Conservation (phyloP, 2,113 vertebrate species). For the Poeciliopsis retropinna region DNA sequence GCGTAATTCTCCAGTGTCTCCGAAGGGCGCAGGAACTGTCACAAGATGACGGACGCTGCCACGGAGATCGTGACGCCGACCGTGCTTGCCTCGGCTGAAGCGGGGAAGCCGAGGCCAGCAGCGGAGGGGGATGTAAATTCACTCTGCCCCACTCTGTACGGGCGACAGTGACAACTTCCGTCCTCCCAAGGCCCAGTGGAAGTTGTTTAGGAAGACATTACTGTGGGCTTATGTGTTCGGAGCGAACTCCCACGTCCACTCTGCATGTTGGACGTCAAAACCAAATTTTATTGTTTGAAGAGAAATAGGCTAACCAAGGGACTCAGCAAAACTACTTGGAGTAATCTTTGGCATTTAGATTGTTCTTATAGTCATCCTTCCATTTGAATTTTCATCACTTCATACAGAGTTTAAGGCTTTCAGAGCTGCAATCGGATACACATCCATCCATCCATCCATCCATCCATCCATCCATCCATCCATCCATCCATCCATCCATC, state of each 20-base stretch:
- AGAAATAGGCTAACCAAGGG: background rate
- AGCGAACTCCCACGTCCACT: background rate
- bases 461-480: too few relatives aligned
- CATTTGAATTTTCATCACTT: background rate
- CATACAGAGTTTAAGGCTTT: too few relatives aligned
- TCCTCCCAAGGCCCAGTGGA: conserved; percentile 34
- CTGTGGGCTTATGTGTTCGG: background rate
- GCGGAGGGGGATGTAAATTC: conserved; percentile 45
- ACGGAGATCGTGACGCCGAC: conserved; percentile 42
- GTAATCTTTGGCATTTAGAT: background rate
- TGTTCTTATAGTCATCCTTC: background rate
- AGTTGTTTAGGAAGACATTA: conserved; percentile 42
- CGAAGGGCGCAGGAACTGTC: conserved; percentile 59
- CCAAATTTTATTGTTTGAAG: background rate
- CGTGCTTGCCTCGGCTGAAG: conserved; percentile 38
- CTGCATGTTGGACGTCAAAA: conserved; percentile 17
- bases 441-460: too few relatives aligned
- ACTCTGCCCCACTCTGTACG: conserved; percentile 29
- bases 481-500: too few relatives aligned
- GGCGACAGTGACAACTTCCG: conserved; percentile 50
- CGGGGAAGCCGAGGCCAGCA: conserved; percentile 30
- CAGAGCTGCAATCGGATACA: too few relatives aligned
- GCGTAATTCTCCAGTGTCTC: conserved; percentile 45
- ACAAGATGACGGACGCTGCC: conserved; percentile 70
- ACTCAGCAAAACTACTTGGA: background rate